Evolutionary conservation across 2,888 invertebrate species (phyloP), one percentile per base, ranked within the genome.

Genomic region (Apotomis turbidana): DNA sequence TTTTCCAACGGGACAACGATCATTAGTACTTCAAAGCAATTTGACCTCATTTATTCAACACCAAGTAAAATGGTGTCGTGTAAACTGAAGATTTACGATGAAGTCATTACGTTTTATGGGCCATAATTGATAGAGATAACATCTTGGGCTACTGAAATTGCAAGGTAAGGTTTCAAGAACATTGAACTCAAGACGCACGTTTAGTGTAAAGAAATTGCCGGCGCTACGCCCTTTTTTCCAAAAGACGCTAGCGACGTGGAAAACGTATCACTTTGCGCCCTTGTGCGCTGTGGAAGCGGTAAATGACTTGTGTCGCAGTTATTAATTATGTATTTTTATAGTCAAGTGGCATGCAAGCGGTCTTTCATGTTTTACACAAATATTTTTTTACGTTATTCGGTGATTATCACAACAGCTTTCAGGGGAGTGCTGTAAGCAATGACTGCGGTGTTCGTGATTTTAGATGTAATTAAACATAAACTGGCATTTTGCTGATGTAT

Each of bases 71-170:
- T 88, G 87, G 87, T 90, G 90, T 91, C 91, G 90, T 90, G 90
- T 91, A 90, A 85, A 87, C 83, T 84, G 78, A 85, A 91, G 91
- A 91, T 92, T 91, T 91, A 92, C 90, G 92, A 92, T 92, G 90
- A 90, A 92, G 92, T 90, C 92, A 92, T 92, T 92, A 91, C 87
- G 86, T 90, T 92, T 92, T 91, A 92, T 91, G 90, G 91, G 80
- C 91, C 89, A 91, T 92, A 92, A 92, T 92, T 92, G 91, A 91
- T 91, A 90, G 87, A 91, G 91, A 92, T 92, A 91, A 82, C 85
- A 92, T 92, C 91, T 90, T 78, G 86, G 81, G 83, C 86, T 82
- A 86, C 86, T 90, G 87, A 89, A 92, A 91, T 91, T 90, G 91
- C 91, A 89, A 90, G 89, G 90, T 90, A 85, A 87, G 85, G 86